Percentiles rank a stretch among this genome's conserved stretches.
Conservation (phyloP, 2,888 invertebrate genomes). For the Hydriomena furcata region DNA sequence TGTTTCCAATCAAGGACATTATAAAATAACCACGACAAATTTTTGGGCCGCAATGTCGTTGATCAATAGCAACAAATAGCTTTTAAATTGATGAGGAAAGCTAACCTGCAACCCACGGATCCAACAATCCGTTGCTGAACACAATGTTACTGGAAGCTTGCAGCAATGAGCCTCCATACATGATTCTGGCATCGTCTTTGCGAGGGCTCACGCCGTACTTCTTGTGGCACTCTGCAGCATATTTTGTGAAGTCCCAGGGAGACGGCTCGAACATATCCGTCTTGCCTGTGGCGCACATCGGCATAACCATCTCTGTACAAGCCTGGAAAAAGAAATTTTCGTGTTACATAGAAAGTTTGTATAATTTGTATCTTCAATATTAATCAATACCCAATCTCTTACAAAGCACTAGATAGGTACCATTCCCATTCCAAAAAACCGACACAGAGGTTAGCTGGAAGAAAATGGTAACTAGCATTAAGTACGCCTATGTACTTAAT, state of each 20-base stretch:
- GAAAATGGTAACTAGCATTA: no score
- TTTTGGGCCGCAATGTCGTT: no score
- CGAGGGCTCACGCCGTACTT: constrained; percentile 88
- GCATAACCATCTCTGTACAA: constrained; percentile 99
- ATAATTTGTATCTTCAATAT: no score
- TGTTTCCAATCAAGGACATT: no score
- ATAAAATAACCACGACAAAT: no score
- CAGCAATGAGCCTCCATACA: constrained; percentile 92
- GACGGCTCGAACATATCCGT: constrained; percentile 92
- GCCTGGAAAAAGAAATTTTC: constrained; percentile 83
- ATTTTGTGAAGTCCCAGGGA: constrained; percentile 88
- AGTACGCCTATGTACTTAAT: no score
- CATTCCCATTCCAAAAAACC: no score
- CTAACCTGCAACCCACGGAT: constrained; percentile 93
- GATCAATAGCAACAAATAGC: no score
- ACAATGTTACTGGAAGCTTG: constrained; percentile 87
- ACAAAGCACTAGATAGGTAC: no score
- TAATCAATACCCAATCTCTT: no score
- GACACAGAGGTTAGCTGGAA: no score
- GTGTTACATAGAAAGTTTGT: no score
- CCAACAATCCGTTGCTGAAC: constrained; percentile 93
- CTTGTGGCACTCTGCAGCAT: constrained; percentile 86
- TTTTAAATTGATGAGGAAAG: background rate
- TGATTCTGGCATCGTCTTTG: constrained; percentile 85
- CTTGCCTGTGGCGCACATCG: constrained; percentile 90